Conservation (phyloP, 2,888 invertebrate genomes). For the Xylophagus ater region DNA sequence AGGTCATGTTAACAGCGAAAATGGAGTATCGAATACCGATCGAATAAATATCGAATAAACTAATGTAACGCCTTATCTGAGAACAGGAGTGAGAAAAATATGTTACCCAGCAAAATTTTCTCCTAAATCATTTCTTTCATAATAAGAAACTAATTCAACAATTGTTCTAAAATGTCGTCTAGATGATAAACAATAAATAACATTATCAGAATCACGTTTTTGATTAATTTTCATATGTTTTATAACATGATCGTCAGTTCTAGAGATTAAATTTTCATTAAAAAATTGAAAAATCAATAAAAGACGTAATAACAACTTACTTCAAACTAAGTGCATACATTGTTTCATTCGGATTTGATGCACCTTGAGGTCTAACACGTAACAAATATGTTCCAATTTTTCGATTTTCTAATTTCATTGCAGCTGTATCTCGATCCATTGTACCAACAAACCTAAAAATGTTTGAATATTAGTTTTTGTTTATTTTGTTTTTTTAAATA, state of each 20-base stretch:
- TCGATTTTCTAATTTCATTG: constrained; percentile 60
- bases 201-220: constrained; percentile 56
- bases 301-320: constrained; percentile 41
- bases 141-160: constrained; percentile 86
- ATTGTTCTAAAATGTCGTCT: constrained; percentile 83
- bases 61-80: no score
- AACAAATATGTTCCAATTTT: constrained; percentile 80
- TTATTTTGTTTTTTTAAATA: constrained; percentile 17
- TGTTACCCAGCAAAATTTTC: constrained; percentile 88
- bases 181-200: constrained; percentile 75
- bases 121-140: constrained; percentile 78
- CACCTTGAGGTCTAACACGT: constrained; percentile 61
- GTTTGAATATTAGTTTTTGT: constrained; percentile 10
- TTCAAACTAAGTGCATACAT: constrained; percentile 76
- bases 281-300: constrained; percentile 9
- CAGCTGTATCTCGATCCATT: constrained; percentile 73
- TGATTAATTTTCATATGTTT: constrained; percentile 86
- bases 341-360: constrained; percentile 52
- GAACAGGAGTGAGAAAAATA: no score
- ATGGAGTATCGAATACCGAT: no score
- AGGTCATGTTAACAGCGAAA: no score
- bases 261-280: constrained; percentile 31
- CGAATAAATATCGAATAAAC: no score
- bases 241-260: constrained; percentile 72
- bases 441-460: constrained; percentile 67